Base-by-base conservation (phyloP, 2,797 vertebrate species). In the Gadopsis bispinosus region DNA sequence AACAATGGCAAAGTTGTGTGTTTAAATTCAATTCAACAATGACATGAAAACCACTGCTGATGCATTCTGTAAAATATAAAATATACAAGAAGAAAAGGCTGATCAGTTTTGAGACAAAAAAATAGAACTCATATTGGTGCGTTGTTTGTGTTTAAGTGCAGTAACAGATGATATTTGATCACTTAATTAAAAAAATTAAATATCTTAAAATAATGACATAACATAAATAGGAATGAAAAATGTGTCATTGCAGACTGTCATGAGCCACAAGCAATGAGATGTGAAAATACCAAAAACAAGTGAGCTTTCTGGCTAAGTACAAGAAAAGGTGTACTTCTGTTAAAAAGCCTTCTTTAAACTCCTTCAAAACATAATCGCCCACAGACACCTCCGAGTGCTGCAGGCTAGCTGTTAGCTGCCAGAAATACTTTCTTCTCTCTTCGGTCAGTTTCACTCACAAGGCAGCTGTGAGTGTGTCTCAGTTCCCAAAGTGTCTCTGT, bases 361-460 rank as follows among this genome's bases (percentile, higher is more conserved):
- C 6, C 33, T 33, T 35, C 35, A 35, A 26, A 43, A 1, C 48
- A 74, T 17, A 47, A 48, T n/a, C n/a, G 22, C 20, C 47, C 47
- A 48, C 0, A 6, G 10, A 65, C 19, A 50, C 20, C 4, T 33
- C 31, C 3, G 9, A 53, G 45, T 12, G 16, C 14, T 45, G 19
- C 60, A 53, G 45, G 35, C 35, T 8, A 1, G 35, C 14, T 9
- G 31, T 47, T 1, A 12, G 33, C 33, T 8, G 20, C 45, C 29
- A 63, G 14, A 58, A 59, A 51, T 19, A 4, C 45, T 11, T 10
- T 22, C 16, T 19, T 6, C 7, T 51, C 16, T 50, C 19, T n/a
- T 20, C 47, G 14, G 53, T 72, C 43, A 31, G 50, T 37, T n/a
- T 80, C 56, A 4, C 60, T 87, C 77, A 90, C 2, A 82, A 79